Conservation (phyloP, 2,888 invertebrate genomes). For the Prosopocoilus inquinatus region DNA sequence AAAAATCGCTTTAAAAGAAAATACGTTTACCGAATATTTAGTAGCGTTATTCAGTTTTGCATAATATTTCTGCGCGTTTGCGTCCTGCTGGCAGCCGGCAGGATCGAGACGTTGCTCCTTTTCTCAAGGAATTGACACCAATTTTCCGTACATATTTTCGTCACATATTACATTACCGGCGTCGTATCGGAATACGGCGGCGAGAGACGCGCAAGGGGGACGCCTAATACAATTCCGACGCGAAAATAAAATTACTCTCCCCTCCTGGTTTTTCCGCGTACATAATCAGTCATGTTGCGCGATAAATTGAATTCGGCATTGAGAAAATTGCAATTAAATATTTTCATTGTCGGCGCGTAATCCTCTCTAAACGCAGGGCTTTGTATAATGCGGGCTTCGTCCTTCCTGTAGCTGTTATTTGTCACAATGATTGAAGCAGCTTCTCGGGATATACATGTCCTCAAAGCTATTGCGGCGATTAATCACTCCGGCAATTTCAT, state of each 20-base stretch:
- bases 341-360: constrained; percentile 15
- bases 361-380: neutral
- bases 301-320: constrained; percentile 9
- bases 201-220: neutral
- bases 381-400: constrained; percentile 10
- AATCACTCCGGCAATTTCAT: constrained; percentile 47
- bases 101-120: too few relatives aligned
- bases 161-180: constrained; percentile 18
- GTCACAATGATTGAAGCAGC: constrained; percentile 49
- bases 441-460: constrained; percentile 48
- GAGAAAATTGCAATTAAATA: constrained; percentile 20
- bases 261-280: neutral
- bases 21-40: too few relatives aligned
- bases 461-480: constrained; percentile 48
- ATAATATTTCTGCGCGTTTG: neutral
- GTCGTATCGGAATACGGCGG: neutral
- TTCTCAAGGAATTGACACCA: constrained; percentile 18
- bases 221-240: neutral
- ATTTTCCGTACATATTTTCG: constrained; percentile 19
- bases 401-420: constrained; percentile 40
- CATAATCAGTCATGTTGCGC: constrained; percentile 1
- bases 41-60: neutral
- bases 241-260: neutral
- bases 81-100: too few relatives aligned
- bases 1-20: too few relatives aligned